Conservation (phyloP, 2,888 invertebrate species). For the Morinoia aosen region DNA sequence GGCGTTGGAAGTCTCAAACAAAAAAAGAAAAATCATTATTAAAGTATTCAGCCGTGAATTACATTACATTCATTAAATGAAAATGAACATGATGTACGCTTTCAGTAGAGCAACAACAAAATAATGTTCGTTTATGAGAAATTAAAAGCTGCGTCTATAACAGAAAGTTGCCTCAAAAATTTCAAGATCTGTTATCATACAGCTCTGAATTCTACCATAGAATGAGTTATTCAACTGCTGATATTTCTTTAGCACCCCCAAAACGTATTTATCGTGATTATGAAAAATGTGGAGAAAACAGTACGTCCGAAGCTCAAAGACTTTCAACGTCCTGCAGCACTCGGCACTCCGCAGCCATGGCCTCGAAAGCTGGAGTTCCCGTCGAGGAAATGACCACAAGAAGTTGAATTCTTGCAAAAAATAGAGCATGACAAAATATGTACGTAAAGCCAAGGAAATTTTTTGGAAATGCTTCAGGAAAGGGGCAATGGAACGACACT, state of each 20-base stretch:
- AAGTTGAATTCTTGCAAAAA: not conserved
- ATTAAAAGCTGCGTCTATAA: not conserved
- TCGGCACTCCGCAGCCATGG: not conserved
- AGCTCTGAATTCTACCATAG: not conserved
- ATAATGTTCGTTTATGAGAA: too few relatives aligned
- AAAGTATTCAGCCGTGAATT: too few relatives aligned
- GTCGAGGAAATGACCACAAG: slow-evolving; percentile 15
- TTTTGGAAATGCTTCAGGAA: not conserved
- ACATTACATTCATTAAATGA: too few relatives aligned
- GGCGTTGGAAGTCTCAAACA: too few relatives aligned
- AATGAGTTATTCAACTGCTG: not conserved
- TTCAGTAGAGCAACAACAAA: too few relatives aligned
- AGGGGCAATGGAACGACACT: not conserved
- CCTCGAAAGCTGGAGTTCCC: not conserved
- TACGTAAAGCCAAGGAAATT: not conserved
- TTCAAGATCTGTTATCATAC: not conserved
- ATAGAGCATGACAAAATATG: not conserved
- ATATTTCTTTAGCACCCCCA: not conserved
- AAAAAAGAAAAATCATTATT: too few relatives aligned
- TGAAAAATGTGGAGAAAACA: not conserved
- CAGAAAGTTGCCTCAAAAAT: not conserved
- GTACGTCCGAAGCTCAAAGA: not conserved
- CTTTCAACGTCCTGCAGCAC: not conserved
- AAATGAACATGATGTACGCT: too few relatives aligned
- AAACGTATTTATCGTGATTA: not conserved